phyloP scores from a whole-genome alignment of 2,888 invertebrate genomes.

The Corythucha ciliata region DNA sequence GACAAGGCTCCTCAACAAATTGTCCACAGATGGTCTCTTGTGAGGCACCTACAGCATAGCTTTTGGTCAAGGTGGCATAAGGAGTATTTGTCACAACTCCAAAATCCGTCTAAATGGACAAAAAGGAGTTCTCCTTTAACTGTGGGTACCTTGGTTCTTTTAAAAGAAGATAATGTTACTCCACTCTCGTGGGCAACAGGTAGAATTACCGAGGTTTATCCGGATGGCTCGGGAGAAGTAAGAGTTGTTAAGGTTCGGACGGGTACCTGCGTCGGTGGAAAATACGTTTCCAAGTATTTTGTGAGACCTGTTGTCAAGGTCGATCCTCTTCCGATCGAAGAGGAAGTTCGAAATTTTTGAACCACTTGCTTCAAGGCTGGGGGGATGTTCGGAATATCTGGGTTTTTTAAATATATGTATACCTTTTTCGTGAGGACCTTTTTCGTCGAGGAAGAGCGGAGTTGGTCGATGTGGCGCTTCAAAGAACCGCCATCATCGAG shows the following conservation, averaged over 20 bases:
- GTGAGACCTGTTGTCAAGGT: no score
- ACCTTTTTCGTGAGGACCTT: no score
- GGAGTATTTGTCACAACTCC: background rate
- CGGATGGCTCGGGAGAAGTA: background rate
- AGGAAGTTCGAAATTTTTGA: no score
- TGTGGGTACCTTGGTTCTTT: background rate
- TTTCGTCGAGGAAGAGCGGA: no score
- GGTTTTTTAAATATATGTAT: no score
- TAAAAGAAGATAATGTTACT: background rate
- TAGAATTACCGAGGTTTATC: background rate
- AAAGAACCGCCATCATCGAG: conserved; percentile 15
- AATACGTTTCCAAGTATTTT: no score
- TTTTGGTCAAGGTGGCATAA: background rate
- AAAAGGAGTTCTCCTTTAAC: background rate
- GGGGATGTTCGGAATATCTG: no score
- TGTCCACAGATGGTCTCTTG: background rate
- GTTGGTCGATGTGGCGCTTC: conserved; percentile 20
- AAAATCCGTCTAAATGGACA: background rate
- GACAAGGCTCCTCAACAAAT: background rate
- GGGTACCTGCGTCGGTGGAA: no score
- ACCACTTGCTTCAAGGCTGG: no score
- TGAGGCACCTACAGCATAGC: background rate
- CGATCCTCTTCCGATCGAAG: no score
- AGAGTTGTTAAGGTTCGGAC: background rate
- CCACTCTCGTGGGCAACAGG: background rate